Evolutionary conservation across 1,140 invertebrate species (phyloP).

Genomic region (Drosophila insularis): DNA sequence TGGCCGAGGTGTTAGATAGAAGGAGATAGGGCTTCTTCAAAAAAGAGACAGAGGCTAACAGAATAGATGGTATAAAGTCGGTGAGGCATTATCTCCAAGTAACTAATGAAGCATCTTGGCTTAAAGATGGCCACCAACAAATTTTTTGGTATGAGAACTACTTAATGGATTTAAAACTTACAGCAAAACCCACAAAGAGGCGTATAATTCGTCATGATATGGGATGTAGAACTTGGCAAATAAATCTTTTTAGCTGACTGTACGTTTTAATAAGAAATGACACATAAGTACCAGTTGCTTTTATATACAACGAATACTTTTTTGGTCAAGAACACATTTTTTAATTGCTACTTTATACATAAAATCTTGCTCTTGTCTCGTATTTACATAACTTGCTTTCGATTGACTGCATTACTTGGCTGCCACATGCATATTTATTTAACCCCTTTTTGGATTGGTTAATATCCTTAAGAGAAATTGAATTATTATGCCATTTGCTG

Average conservation of each 20-base stretch:
- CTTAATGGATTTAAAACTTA: constrained; percentile 6
- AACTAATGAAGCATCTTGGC: constrained; percentile 5
- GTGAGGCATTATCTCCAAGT: neutral
- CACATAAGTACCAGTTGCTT: too few species aligned
- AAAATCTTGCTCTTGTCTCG: too few species aligned
- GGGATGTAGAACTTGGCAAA: too few species aligned
- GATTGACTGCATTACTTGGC: neutral
- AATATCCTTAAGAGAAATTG: neutral
- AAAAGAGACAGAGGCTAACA: neutral
- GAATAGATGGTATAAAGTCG: neutral
- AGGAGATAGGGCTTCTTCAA: neutral
- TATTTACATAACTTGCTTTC: too few species aligned
- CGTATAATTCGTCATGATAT: too few species aligned
- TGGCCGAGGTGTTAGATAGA: neutral
- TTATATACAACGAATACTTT: too few species aligned
- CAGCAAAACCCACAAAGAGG: neutral
- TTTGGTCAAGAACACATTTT: too few species aligned
- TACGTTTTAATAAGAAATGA: too few species aligned
- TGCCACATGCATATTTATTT: neutral
- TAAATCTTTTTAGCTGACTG: too few species aligned
- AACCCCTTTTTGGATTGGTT: neutral
- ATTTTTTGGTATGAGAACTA: neutral
- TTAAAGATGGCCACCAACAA: neutral
- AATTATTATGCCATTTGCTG: neutral
- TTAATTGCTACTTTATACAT: too few species aligned